These are phyloP conservation scores for Ancistrus triradiatus DNA, from an alignment of 2,113 vertebrate genomes.

Conservation along the genomic window DNA sequence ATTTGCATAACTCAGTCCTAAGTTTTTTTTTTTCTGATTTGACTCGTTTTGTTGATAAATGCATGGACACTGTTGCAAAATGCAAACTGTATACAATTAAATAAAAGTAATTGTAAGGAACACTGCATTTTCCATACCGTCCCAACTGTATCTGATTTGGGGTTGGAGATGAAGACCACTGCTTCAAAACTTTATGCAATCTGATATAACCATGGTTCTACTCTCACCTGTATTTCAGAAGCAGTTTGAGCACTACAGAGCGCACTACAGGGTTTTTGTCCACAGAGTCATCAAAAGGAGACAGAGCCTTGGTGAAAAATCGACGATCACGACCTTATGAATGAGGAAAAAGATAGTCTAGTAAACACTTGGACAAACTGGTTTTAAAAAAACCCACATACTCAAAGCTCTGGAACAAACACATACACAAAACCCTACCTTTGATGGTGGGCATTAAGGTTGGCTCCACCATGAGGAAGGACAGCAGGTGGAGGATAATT, in stretches of 20 bases:
- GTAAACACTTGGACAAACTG: neutral
- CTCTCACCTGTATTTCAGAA: conserved; percentile 88
- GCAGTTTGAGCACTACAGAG: conserved; percentile 86
- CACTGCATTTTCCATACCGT: too few species aligned
- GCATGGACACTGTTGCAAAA: too few species aligned
- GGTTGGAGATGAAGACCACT: too few species aligned
- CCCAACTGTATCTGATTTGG: too few species aligned
- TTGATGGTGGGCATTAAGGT: conserved; percentile 22
- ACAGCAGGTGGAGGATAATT: conserved; percentile 75
- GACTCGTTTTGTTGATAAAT: too few species aligned
- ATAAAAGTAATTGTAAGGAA: too few species aligned
- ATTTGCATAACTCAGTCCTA: too few species aligned
- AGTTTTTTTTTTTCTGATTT: too few species aligned
- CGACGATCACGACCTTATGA: conserved; percentile 7
- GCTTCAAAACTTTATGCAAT: too few species aligned
- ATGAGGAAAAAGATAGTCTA: neutral
- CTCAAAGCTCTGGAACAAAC: neutral
- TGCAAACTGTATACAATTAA: too few species aligned
- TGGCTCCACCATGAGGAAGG: conserved; percentile 75
- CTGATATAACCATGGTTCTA: too few species aligned
- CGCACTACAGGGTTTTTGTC: conserved; percentile 88
- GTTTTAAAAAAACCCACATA: too few species aligned
- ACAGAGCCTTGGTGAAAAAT: conserved; percentile 78
- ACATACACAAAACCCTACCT: conserved; percentile 41
- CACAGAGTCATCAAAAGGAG: conserved; percentile 84